Evolutionary conservation across 64 coral and sea anemone species (phyloP), one percentile per base, ranked within the genome.

Genomic region (Pocillopora verrucosa): DNA sequence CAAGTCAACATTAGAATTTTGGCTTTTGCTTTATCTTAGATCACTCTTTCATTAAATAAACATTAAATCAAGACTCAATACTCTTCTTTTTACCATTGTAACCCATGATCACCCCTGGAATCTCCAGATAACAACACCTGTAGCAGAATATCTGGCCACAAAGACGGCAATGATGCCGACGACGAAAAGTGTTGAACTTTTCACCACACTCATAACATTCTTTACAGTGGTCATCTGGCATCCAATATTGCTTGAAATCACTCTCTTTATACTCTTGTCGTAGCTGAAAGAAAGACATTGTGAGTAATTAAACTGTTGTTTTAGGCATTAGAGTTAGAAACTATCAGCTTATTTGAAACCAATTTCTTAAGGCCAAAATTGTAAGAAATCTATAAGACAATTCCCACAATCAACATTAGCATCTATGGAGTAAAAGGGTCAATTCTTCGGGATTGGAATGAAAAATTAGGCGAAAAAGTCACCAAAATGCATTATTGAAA

Each of bases 141-240:
- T 95, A 95, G 81, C 97, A 99, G 74, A 99, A 99, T 58, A 99
- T 99, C 75, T 99, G 97, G 2, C 97, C 97, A 95, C 97, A 99
- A 41, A 99, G 93, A 72, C 97, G 90, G 30, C 93, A 95, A 59
- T 98, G 96, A 79, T 98, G 96, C 20, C 88, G 88, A 34, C 96
- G 82, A 11, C 96, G 67, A 78, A 98, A 98, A 10, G 96, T 92
- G 75, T 98, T 94, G 68, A 98, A 98, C 79, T 95, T 98, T 16
- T 95, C 93, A 15, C 91, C 90, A 91, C 96, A 98, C 82, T 98
- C 96, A 68, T 98, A 98, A 74, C 96, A 98, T 69, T 95, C 96
- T 37, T 98, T 98, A 35, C 96, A 98, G 62, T 94, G 78, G 20
- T 98, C 96, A 89, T 98, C 96, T 59, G 93, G 90, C 96, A 98